Base-by-base conservation (phyloP, 1,140 invertebrate species). In the Trialeurodes vaporariorum region DNA sequence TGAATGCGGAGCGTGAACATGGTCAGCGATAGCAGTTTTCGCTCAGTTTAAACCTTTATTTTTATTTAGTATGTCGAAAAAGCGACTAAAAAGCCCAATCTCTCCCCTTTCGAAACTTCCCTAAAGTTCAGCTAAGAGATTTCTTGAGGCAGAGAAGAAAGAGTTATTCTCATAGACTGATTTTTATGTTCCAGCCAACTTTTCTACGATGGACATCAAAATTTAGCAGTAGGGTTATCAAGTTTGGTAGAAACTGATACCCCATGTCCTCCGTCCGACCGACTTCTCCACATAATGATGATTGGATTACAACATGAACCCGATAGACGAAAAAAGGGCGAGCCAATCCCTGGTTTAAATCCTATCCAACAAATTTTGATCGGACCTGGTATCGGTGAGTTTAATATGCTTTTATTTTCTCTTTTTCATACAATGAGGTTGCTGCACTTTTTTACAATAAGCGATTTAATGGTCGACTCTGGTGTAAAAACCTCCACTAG, bases 251-350 rank as follows among this genome's bases (percentile, higher is more conserved):
- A 95, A 77, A 87, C 93, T 0, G 91, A 96, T 72, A 91, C 93
- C 65, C 86, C 92, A 25, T 98, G 95, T 77, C 93, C 96, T 13
- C 96, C 96, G 0, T 97, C 94, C 58, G 95, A 99, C 77, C 84
- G 93, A 74, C 82, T 98, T 0, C 80, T 94, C 13, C 89, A 95
- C 75, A 76, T 98, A 0, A 87, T 95, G 76, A 82, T 89, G 65
- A 83, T 91, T n/a, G 94, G 94, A 0, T 80, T 96, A 13, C 87
- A 94, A 75, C 85, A 92, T 72, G 92, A 96, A 76, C 91, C 93
- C 64, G 89, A 88, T 59, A 79, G 60, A 61, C 74, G 25, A 78
- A 80, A 71, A 77, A 80, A 61, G 76, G 79, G 27, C 71, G 72
- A 63, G 86, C 60, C 66, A 61, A 59, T 58, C 24, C 82, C 81